Evolutionary conservation across 1,140 invertebrate genomes (phyloP).

Genomic region (Ephestia elutella): DNA sequence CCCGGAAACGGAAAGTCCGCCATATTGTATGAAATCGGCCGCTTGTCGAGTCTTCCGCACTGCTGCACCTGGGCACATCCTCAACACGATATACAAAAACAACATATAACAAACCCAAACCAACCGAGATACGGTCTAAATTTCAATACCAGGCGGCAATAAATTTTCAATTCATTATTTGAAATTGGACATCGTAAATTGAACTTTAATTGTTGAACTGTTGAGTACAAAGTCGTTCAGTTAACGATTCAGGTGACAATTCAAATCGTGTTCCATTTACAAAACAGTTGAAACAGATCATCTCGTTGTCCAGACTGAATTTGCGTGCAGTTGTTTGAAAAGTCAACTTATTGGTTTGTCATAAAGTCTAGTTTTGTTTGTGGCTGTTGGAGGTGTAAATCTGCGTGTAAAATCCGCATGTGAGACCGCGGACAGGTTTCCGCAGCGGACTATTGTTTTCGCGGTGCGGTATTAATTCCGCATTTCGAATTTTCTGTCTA

Average conservation of each 20-base stretch:
- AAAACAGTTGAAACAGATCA: conserved; percentile 46
- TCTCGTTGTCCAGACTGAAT: conserved; percentile 35
- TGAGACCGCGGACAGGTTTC: conserved; percentile 46
- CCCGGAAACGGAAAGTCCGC: conserved; percentile 59
- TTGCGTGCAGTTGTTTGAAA: conserved; percentile 16
- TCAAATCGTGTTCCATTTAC: conserved; percentile 56
- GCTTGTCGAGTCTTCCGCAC: conserved; percentile 62
- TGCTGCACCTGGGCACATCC: conserved; percentile 59
- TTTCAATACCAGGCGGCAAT: not conserved
- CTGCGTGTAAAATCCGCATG: conserved; percentile 37
- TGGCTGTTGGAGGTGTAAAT: conserved; percentile 22
- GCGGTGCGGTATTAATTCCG: conserved; percentile 45
- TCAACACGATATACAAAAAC: conserved; percentile 33
- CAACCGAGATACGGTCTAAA: conserved; percentile 8
- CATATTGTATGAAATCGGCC: conserved; percentile 64
- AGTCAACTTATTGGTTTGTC: conserved; percentile 16
- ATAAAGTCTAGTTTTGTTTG: conserved; percentile 22
- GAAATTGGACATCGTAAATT: conserved; percentile 16
- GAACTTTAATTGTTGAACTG: conserved; percentile 20
- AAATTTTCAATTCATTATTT: conserved; percentile 19
- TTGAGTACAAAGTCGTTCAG: conserved; percentile 34
- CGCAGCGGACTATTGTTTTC: conserved; percentile 39
- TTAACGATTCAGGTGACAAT: conserved; percentile 47
- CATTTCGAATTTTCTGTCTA: conserved; percentile 35
- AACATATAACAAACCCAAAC: conserved; percentile 13